Percentiles rank a stretch among this genome's conserved stretches.
These are phyloP conservation scores for Colinus virginianus DNA, from an alignment of 2,113 vertebrate species.

Conservation along the genomic window DNA sequence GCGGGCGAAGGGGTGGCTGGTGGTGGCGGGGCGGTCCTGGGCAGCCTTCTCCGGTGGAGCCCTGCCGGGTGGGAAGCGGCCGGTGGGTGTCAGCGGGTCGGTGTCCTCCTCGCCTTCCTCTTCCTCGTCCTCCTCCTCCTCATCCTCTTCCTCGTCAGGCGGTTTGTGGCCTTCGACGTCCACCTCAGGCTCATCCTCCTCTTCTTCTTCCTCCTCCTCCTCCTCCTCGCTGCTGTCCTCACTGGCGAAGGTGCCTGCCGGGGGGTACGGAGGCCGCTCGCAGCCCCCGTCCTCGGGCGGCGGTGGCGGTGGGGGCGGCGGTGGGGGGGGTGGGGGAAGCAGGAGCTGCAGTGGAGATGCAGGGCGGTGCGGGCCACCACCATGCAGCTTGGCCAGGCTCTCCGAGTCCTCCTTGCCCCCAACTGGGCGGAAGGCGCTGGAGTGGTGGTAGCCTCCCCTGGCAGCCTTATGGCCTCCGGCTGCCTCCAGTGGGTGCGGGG, in stretches of 20 bases:
- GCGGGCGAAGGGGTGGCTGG: slow-evolving; percentile 70
- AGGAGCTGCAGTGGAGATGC: slow-evolving; percentile 42
- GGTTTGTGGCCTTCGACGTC: slow-evolving; percentile 91
- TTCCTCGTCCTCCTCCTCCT: background rate
- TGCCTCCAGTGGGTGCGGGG: slow-evolving; percentile 67
- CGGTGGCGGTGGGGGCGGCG: background rate
- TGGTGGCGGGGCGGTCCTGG: slow-evolving; percentile 73
- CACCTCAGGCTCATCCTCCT: slow-evolving; percentile 89
- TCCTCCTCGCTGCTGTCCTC: slow-evolving; percentile 87
- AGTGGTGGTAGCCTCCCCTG: slow-evolving; percentile 83
- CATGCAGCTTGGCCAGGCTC: slow-evolving; percentile 92
- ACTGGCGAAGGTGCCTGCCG: slow-evolving; percentile 79
- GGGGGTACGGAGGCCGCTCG: slow-evolving; percentile 47
- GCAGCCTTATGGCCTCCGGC: background rate
- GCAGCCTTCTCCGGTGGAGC: slow-evolving; percentile 76
- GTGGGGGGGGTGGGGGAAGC: slow-evolving; percentile 26
- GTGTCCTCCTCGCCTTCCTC: slow-evolving; percentile 77
- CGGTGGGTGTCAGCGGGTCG: slow-evolving; percentile 51
- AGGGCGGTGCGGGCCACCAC: background rate
- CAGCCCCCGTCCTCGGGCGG: slow-evolving; percentile 41
- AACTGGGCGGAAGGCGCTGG: slow-evolving; percentile 90
- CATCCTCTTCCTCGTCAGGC: slow-evolving; percentile 88
- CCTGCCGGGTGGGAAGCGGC: slow-evolving; percentile 76
- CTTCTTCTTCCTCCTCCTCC: slow-evolving; percentile 78
- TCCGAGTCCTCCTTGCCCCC: slow-evolving; percentile 87